Base-by-base conservation (phyloP, 2,888 invertebrate genomes). In the Campoplex nolae region DNA sequence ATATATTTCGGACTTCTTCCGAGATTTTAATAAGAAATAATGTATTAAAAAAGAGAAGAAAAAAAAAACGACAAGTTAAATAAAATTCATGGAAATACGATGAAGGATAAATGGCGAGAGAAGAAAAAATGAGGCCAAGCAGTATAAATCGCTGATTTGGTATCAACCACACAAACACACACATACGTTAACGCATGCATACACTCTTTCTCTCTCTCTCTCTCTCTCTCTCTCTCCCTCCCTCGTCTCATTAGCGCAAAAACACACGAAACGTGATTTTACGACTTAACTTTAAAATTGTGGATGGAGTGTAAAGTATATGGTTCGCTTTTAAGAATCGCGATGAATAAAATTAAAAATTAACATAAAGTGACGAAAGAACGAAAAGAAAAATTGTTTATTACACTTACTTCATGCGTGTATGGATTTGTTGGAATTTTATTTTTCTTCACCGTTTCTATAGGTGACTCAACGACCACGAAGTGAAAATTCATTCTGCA, bases 301-400 rank as follows among this genome's bases (percentile, higher is more conserved):
- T 87, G 85, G 84, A 88, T 82, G 79, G 86, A 86, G 87, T 88
- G 88, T 89, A 85, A 84, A 89, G 83, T 89, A 86, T 88, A 88
- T 85, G 89, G 85, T 88, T 89, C 88, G 85, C 85, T 89, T 88
- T 88, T 89, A 88, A 86, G 88, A 88, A 88, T 89, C 86, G 88
- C 88, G 83, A 88, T 87, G 84, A 89, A 89, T 87, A 84, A 88
- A 88, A 85, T 87, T 56, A 83, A 86, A 73, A 78, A 87, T 87
- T 82, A 84, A 75, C 84, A 81, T 79, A 82, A 80, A 38, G 67
- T 48, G 58, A 38, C 35, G 77, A 68, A 75, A 75, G n/a, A 62
- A 56, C 18, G 56, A 54, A 62, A 23, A 45, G 13, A 77, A 77
- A 58, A 45, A 71, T 74, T n/a, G 45, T 78, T 75, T 74, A 73